Evolutionary conservation across 64 coral and sea anemone species (phyloP).

Genomic region (Montipora foliosa): DNA sequence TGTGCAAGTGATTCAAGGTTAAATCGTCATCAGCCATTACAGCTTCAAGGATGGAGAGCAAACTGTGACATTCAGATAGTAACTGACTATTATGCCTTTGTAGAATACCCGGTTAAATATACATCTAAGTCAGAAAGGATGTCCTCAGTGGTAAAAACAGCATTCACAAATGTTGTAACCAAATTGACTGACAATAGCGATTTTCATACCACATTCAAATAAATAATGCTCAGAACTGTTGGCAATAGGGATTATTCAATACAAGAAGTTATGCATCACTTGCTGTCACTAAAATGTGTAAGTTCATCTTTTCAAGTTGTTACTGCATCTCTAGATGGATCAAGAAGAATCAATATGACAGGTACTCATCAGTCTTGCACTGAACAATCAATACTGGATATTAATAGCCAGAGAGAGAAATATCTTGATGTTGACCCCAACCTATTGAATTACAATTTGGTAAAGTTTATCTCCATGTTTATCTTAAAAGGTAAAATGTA

Average conservation of each 20-base stretch:
- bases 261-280: conserved; percentile 67
- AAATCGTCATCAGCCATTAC: conserved; percentile 58
- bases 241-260: conserved; percentile 63
- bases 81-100: conserved; percentile 64
- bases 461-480: conserved; percentile 19
- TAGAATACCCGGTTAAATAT: conserved; percentile 23
- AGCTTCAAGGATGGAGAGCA: conserved; percentile 30
- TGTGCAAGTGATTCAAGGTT: conserved; percentile 67
- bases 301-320: conserved; percentile 49
- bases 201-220: background rate
- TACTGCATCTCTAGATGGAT: conserved; percentile 60
- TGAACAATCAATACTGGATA: conserved; percentile 47
- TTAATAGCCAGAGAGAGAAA: conserved; percentile 45
- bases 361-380: background rate
- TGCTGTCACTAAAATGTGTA: conserved; percentile 56
- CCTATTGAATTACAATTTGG: conserved; percentile 59
- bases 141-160: conserved; percentile 48
- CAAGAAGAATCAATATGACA: conserved; percentile 7
- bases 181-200: background rate
- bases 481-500: conserved; percentile 21
- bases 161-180: conserved; percentile 61
- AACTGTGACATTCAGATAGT: conserved; percentile 73
- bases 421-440: conserved; percentile 13
- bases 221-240: conserved; percentile 62
- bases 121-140: background rate